phyloP scores from a whole-genome alignment of 1,140 invertebrate genomes.

The Microplitis mediator region DNA sequence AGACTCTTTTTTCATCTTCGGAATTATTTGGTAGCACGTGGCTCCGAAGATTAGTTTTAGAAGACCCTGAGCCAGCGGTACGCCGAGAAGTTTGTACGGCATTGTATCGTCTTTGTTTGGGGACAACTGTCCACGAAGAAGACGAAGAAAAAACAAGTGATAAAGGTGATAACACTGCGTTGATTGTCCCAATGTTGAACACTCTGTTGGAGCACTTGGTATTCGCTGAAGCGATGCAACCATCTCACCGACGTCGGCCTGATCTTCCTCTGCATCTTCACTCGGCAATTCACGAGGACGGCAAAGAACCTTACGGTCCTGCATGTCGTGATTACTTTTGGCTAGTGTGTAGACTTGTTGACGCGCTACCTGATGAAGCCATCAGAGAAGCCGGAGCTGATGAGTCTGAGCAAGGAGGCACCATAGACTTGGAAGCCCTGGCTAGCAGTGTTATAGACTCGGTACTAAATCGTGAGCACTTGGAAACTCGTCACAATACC shows the following conservation, averaged over 20 bases:
- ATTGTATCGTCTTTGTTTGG: constrained; percentile 83
- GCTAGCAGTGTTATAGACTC: constrained; percentile 77
- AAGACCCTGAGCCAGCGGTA: constrained; percentile 85
- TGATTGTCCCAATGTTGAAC: constrained; percentile 79
- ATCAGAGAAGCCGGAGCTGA: constrained; percentile 70
- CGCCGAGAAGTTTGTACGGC: constrained; percentile 88
- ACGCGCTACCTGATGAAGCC: constrained; percentile 80
- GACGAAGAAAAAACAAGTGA: constrained; percentile 67
- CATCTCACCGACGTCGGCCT: constrained; percentile 64
- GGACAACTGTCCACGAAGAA: constrained; percentile 67
- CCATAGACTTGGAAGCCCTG: constrained; percentile 76
- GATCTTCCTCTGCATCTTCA: constrained; percentile 62
- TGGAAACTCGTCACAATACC: constrained; percentile 80
- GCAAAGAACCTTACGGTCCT: constrained; percentile 90
- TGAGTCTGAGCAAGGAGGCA: constrained; percentile 54
- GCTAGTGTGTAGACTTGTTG: constrained; percentile 85
- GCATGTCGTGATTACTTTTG: constrained; percentile 94
- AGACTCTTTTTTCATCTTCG: constrained; percentile 68
- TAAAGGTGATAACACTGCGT: constrained; percentile 63
- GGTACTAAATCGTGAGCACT: constrained; percentile 77
- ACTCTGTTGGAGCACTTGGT: constrained; percentile 80
- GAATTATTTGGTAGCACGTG: constrained; percentile 70
- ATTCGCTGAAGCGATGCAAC: constrained; percentile 84
- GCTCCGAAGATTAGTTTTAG: constrained; percentile 78
- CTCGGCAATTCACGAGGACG: constrained; percentile 71